Base-by-base conservation (phyloP, 2,797 vertebrate genomes). In the Cyprinodon diabolis region DNA sequence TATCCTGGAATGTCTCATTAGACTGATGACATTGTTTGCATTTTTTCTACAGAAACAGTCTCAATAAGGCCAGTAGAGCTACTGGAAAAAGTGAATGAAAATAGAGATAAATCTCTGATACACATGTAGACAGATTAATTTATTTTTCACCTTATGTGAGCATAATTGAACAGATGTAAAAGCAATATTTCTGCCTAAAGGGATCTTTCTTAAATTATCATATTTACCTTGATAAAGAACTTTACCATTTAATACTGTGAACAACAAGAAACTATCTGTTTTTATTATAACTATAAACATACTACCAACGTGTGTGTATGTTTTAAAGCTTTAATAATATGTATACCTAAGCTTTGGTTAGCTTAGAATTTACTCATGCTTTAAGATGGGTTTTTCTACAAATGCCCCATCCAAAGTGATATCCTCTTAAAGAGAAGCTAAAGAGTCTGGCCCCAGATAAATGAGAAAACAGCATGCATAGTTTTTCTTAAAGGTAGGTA, bases 1-100 rank as follows among this genome's bases (percentile, higher is more conserved):
- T 52, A 71, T 77, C 43, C 58, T 19, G 43, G 14, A 45, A 71
- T 67, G 37, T 54, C 35, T 76, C 14, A 67, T 74, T 74, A 69
- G 25, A 35, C 49, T 57, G 48, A 71, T 55, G 54, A 23, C 35
- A 54, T 30, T 30, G 30, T 30, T 30, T 30, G 65, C 68, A 72
- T 56, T 54, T 56, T 54, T 11, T 63, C 35, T 63, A 54, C n/a
- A 73, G 37, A 13, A 43, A 25, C 14, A 56, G 35, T 69, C 21
- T n/a, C 21, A 45, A 47, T 15, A 4, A 70, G 21, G 21, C 51
- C 37, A 56, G 66, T 23, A 13, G 58, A 75, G 62, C 6, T 51
- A 43, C 48, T 5, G 48, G 52, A 51, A 17, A 66, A 66, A 23
- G 48, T 21, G 17, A 25, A 69, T 56, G 30, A 25, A 66, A 67